phyloP scores from a whole-genome alignment of 2,888 invertebrate species.

The Vesta saturnalis region DNA sequence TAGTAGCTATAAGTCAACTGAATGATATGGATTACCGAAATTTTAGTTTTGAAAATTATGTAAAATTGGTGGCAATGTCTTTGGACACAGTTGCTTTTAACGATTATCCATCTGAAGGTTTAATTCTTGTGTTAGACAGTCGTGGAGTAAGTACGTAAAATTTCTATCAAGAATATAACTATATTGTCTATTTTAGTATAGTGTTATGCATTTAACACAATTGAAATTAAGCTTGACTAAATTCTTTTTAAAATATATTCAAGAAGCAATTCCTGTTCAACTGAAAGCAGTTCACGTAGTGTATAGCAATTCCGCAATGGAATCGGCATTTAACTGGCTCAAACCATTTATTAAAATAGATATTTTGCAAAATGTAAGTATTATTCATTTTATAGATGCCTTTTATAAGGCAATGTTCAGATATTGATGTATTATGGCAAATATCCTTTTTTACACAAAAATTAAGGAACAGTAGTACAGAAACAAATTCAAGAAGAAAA shows the following conservation, averaged over 20 bases:
- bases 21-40: not conserved
- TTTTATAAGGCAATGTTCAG: no score
- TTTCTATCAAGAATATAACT: not conserved
- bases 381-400: no score
- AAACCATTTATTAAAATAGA: conserved; percentile 1
- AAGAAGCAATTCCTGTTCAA: not conserved
- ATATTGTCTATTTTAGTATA: not conserved
- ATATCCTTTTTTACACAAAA: no score
- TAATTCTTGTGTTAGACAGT: not conserved
- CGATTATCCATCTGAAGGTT: not conserved
- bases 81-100: not conserved
- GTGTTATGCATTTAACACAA: not conserved
- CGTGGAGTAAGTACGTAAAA: not conserved
- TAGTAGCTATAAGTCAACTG: not conserved
- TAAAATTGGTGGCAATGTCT: not conserved
- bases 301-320: not conserved
- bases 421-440: no score
- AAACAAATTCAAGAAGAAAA: no score
- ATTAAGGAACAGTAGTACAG: no score
- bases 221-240: not conserved
- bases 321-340: not conserved
- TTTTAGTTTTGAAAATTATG: not conserved
- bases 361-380: not conserved
- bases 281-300: not conserved
- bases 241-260: not conserved